Evolutionary conservation across 1,140 invertebrate genomes (phyloP).

Genomic region (Ruditapes philippinarum): DNA sequence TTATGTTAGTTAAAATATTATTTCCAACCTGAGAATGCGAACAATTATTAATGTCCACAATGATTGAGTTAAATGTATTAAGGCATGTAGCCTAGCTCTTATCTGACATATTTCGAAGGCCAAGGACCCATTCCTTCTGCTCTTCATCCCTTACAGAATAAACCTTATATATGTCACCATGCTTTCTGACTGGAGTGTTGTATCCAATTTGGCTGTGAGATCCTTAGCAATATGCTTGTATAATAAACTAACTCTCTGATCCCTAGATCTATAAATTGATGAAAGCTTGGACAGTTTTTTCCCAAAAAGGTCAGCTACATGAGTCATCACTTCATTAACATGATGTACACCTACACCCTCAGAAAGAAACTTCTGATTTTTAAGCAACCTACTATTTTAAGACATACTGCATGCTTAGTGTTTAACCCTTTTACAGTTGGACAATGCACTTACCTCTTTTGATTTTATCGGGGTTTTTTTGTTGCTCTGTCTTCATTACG

Average conservation of each 20-base stretch:
- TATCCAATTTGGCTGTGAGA: constrained; percentile 23
- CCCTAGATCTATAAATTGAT: constrained; percentile 47
- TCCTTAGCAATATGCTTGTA: constrained; percentile 48
- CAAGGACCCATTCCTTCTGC: constrained; percentile 59
- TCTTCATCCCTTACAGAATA: constrained; percentile 53
- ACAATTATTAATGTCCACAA: constrained; percentile 27
- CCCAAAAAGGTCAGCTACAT: constrained; percentile 48
- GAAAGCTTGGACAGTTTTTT: constrained; percentile 46
- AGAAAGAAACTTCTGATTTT: constrained; percentile 18
- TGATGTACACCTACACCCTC: constrained; percentile 64
- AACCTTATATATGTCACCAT: constrained; percentile 52
- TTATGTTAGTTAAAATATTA: constrained; percentile 62
- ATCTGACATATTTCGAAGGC: constrained; percentile 53
- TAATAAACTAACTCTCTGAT: constrained; percentile 29
- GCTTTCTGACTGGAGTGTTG: constrained; percentile 59
- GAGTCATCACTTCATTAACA: constrained; percentile 54
- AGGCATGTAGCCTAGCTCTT: constrained; percentile 48
- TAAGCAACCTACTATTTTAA: too few relatives aligned
- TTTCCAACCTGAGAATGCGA: constrained; percentile 34
- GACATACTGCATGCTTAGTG: too few relatives aligned
- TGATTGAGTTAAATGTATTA: constrained; percentile 27
- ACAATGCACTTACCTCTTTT: too few relatives aligned
- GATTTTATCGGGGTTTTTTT: too few relatives aligned
- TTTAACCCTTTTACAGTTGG: too few relatives aligned
- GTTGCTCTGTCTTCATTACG: too few relatives aligned